These are phyloP conservation scores for Gobiocypris rarus DNA, from an alignment of 2,113 vertebrate genomes.

Conservation along the genomic window DNA sequence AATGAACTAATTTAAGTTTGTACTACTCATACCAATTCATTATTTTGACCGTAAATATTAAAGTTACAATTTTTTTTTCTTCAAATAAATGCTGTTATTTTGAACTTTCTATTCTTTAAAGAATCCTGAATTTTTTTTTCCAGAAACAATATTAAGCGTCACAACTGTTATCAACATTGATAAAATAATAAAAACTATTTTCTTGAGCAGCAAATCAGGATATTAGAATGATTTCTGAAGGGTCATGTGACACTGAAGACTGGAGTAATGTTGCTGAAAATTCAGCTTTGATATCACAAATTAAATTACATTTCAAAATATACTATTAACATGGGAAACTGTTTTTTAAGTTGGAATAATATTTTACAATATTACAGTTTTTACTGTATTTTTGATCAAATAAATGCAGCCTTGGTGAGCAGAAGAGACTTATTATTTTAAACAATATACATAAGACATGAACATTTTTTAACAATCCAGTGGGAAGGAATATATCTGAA, in stretches of 20 bases:
- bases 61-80: not conserved
- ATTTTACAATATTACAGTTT: not conserved
- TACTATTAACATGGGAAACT: not conserved
- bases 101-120: not conserved
- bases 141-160: too few relatives aligned
- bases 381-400: not conserved
- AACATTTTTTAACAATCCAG: too few relatives aligned
- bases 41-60: not conserved
- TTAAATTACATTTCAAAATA: not conserved
- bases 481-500: not conserved
- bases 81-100: not conserved
- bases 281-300: not conserved
- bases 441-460: not conserved
- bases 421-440: not conserved
- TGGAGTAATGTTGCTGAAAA: not conserved
- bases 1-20: too few relatives aligned
- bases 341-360: not conserved
- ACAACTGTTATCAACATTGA: too few relatives aligned
- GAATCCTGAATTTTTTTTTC: not conserved
- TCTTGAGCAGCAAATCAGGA: not conserved
- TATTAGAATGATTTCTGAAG: not conserved
- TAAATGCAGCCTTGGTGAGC: not conserved
- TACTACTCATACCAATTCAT: too few relatives aligned
- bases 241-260: not conserved
- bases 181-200: too few relatives aligned